phyloP scores from a whole-genome alignment of 2,113 vertebrate species.

The Clinocottus analis region DNA sequence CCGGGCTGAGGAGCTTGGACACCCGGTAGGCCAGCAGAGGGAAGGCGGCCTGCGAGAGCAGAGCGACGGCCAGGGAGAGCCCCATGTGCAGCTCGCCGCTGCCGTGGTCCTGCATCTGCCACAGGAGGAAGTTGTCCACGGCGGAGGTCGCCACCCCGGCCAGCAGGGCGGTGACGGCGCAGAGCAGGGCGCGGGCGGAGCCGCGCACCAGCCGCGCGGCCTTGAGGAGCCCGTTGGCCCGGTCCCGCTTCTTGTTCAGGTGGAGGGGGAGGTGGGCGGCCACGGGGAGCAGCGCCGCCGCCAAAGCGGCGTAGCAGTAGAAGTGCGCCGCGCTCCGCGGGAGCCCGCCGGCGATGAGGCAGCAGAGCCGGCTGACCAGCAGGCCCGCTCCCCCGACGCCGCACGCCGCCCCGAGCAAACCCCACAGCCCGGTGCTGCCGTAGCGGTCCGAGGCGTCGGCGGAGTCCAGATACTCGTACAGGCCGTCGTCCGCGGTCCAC shows the following conservation, averaged over 20 bases:
- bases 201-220: conserved; percentile 82
- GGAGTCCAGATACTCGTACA: conserved; percentile 91
- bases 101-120: conserved; percentile 89
- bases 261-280: conserved; percentile 82
- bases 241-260: conserved; percentile 68
- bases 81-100: conserved; percentile 89
- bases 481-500: conserved; percentile 85
- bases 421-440: conserved; percentile 80
- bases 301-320: conserved; percentile 80
- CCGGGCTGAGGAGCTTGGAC: conserved; percentile 76
- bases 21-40: conserved; percentile 72
- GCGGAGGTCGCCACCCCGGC: conserved; percentile 69
- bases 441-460: conserved; percentile 87
- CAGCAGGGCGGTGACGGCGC: conserved; percentile 80
- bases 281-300: conserved; percentile 63
- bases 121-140: conserved; percentile 88
- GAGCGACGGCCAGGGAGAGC: conserved; percentile 74
- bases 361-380: conserved; percentile 82
- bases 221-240: conserved; percentile 73
- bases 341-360: conserved; percentile 56
- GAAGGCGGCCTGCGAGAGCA: conserved; percentile 83
- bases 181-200: conserved; percentile 81
- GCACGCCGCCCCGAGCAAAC: conserved; percentile 76
- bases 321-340: conserved; percentile 81
- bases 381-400: conserved; percentile 80